A percentile compares a stretch with the other conserved stretches of the same genome.
Evolutionary conservation across 2,888 invertebrate species (phyloP).

Genomic region (Protonemura montana): DNA sequence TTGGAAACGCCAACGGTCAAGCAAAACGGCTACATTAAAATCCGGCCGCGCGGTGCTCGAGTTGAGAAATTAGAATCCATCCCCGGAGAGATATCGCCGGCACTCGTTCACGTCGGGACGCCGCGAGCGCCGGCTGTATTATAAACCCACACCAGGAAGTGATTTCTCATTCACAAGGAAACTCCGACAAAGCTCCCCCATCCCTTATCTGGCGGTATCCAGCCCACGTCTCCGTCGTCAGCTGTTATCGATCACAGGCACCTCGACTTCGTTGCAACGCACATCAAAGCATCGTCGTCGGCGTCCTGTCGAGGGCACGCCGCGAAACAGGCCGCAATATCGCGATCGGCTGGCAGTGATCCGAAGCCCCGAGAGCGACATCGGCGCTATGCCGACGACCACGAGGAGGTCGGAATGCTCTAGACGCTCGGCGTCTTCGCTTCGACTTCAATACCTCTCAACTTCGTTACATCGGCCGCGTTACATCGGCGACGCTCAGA

Average conservation of each 20-base stretch:
- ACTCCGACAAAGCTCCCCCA: not conserved
- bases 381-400: not conserved
- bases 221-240: slow-evolving; percentile 23
- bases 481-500: too few species aligned
- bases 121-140: not conserved
- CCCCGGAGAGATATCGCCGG: not conserved
- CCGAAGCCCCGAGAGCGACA: not conserved
- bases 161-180: not conserved
- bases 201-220: not conserved
- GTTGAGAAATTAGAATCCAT: not conserved
- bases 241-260: slow-evolving; percentile 34
- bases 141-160: not conserved
- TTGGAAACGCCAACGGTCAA: not conserved
- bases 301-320: not conserved
- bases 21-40: too few species aligned
- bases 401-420: too few species aligned
- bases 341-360: not conserved
- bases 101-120: not conserved
- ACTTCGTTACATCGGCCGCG: not conserved
- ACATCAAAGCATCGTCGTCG: not conserved
- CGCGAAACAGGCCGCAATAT: not conserved
- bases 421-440: not conserved
- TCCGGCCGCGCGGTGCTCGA: not conserved
- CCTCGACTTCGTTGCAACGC: not conserved
- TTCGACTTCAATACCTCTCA: not conserved